Base-by-base conservation (phyloP, 1,140 invertebrate genomes). In the Saccostrea glomerata region DNA sequence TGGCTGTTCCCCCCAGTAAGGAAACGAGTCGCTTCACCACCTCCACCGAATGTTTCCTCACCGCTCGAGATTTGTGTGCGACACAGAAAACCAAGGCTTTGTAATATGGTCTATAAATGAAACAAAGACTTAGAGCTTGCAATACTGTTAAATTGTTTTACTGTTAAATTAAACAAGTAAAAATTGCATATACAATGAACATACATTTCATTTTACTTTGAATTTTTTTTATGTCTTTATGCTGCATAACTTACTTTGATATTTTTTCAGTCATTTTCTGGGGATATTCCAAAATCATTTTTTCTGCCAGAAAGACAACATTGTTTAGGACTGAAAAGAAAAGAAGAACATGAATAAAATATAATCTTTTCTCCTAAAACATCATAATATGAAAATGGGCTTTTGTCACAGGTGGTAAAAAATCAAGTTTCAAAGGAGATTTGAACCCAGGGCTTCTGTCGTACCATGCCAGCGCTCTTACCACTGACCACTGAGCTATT, bases 61-160 rank as follows among this genome's bases (percentile, higher is more conserved):
- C 92, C 4, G 58, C n/a, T 86, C 91, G 92, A 12, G 91, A 90
- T 20, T 91, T 91, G 60, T 96, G 95, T 7, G 96, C 96, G 12
- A 97, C 92, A 87, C 97, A 97, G 90, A 95, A 95, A 20, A 97
- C 93, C 60, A 98, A 94, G 6, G 96, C 96, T 90, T 95, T 95
- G 90, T 97, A 96, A 47, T 97, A 92, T 9, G 96, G 95, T 89
- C 91, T 96, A 89, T 60, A 90, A 91, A 56, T 6, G 40, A 47
- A 47, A 6, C 40, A 47, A 47, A 47, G 6, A 47, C 40, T 47
- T 2, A 2, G 4, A 20, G 58, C 58, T 60, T 60, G 58, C 13
- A 60, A 60, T 60, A 20, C 56, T 15, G 11, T 11, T 11, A 58
- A 6, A 2, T 12, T 20, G 15, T 60, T 60, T 20, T 4, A 60